Base-by-base conservation (phyloP, 2,113 vertebrate genomes). In the Ramphastos sulfuratus region DNA sequence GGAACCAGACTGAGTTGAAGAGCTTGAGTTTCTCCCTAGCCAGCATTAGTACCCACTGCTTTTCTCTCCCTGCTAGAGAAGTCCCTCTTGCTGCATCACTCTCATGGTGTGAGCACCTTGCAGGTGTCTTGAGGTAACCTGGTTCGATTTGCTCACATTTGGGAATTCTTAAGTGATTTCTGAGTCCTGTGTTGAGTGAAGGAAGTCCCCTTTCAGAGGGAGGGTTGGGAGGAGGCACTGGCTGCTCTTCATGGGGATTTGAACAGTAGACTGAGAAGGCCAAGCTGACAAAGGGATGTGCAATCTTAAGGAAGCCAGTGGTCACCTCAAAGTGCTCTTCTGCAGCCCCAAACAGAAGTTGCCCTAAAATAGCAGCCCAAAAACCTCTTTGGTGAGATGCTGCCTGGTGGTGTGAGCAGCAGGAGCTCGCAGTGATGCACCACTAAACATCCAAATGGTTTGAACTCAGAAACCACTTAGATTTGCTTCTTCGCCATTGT, bases 11-110 rank as follows among this genome's bases (percentile, higher is more conserved):
- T 46, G 56, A 31, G 33, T 56, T 73, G 7, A 59, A 46, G 64
- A 82, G 71, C 33, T 60, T 31, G 67, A 71, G 37, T 76, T 89
- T 85, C 15, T 28, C 82, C 82, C 56, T 67, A 83, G 85, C 70
- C 20, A 75, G n/a, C 3, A 16, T 89, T 92, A 93, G 46, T 17
- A 18, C 28, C 7, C 0, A 0, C 46, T 82, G 86, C 91, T 91
- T 91, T 92, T 73, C 55, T 82, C 44, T 63, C 59, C 48, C 59
- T 78, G 74, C 83, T 93, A 20, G 44, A 81, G 67, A 65, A 64
- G 15, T 6, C 14, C 30, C 30, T 64, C 24, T 60, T 12, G 39
- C 70, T 70, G 74, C 6, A 2, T 87, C 58, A 18, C 60, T 42
- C 28, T 37, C 23, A 10, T 56, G 44, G 24, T 46, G 39, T 27